A percentile compares a stretch with the other conserved stretches of the same genome.
Conservation (phyloP, 2,888 invertebrate species). For the Crepidodera aurea region DNA sequence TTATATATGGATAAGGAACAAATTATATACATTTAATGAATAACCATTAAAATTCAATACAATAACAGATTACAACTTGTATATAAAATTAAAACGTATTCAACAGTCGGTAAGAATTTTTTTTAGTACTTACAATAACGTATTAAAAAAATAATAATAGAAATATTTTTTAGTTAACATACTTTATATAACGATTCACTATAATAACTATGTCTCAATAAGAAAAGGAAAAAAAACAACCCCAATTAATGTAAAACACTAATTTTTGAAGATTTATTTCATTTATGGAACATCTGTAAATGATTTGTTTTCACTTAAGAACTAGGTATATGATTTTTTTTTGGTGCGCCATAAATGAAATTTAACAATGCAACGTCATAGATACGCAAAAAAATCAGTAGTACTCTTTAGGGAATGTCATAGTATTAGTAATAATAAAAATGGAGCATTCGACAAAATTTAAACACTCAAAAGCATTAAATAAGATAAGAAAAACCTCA, state of each 20-base stretch:
- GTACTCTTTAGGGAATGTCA: slow-evolving; percentile 34
- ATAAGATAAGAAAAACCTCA: no score
- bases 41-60: slow-evolving; percentile 13
- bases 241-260: neutral
- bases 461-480: no score
- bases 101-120: slow-evolving; percentile 24
- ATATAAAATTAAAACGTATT: slow-evolving; percentile 36
- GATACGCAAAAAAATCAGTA: slow-evolving; percentile 26
- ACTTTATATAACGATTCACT: slow-evolving; percentile 10
- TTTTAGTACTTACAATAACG: slow-evolving; percentile 25
- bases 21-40: slow-evolving; percentile 3
- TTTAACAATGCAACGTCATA: slow-evolving; percentile 11
- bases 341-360: slow-evolving; percentile 23
- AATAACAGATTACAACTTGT: slow-evolving; percentile 28
- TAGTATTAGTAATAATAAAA: slow-evolving; percentile 11
- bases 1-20: slow-evolving; percentile 1
- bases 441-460: slow-evolving; percentile 3
- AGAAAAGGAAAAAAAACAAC: neutral
- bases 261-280: neutral
- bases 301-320: neutral
- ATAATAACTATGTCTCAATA: slow-evolving; percentile 4
- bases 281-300: slow-evolving; percentile 21
- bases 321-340: slow-evolving; percentile 2
- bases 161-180: slow-evolving; percentile 17
- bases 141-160: slow-evolving; percentile 22